A percentile compares a stretch with the other conserved stretches of the same genome.
These are phyloP conservation scores for Lycocorax pyrrhopterus DNA, from an alignment of 2,113 vertebrate genomes.

Conservation along the genomic window DNA sequence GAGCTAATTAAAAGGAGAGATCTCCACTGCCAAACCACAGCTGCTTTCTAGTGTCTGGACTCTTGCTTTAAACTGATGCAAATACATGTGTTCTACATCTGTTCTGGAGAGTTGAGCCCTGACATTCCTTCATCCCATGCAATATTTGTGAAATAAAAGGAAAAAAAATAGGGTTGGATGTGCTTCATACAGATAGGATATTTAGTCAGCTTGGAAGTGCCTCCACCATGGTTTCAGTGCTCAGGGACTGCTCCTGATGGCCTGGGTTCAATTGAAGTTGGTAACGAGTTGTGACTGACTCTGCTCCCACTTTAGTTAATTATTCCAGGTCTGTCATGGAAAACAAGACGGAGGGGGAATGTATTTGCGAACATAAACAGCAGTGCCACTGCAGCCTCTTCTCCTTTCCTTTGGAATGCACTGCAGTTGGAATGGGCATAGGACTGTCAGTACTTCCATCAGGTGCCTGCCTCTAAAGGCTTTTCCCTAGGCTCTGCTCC, in stretches of 20 bases:
- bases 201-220: slow-evolving; percentile 55
- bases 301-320: slow-evolving; percentile 15
- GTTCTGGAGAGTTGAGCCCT: slow-evolving; percentile 41
- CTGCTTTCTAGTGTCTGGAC: slow-evolving; percentile 51
- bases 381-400: background rate
- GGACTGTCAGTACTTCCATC: background rate
- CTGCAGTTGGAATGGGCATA: accelerated
- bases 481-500: background rate
- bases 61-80: slow-evolving; percentile 57
- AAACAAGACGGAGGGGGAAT: background rate
- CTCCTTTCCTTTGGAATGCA: background rate
- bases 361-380: background rate
- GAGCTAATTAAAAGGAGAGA: slow-evolving; percentile 50
- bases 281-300: slow-evolving; percentile 35
- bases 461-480: background rate
- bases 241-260: background rate
- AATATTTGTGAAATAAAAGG: slow-evolving; percentile 67
- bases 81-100: slow-evolving; percentile 72
- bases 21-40: slow-evolving; percentile 57
- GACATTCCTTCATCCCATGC: slow-evolving; percentile 66
- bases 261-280: slow-evolving; percentile 48
- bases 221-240: slow-evolving; percentile 5
- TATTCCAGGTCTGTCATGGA: background rate
- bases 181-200: slow-evolving; percentile 61
- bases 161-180: slow-evolving; percentile 14